A percentile compares a stretch with the other conserved stretches of the same genome.
phyloP scores from a whole-genome alignment of 2,797 vertebrate species.

The Acipenser oxyrinchus region DNA sequence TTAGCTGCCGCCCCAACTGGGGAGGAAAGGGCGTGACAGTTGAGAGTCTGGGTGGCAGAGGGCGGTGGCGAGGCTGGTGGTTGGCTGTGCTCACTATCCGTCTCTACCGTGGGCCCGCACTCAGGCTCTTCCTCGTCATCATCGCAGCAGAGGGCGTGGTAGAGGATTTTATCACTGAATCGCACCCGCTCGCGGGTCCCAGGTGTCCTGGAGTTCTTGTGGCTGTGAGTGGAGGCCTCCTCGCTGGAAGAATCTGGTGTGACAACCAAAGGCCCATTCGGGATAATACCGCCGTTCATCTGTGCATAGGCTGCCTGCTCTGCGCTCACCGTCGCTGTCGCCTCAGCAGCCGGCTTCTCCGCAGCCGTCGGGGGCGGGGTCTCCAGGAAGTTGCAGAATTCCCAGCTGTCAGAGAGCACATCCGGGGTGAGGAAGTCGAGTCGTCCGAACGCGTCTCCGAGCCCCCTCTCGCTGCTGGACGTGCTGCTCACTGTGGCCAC shows the following conservation, averaged over 20 bases:
- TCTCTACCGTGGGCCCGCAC: slow-evolving; percentile 54
- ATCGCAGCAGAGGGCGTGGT: slow-evolving; percentile 89
- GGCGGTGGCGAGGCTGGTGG: slow-evolving; percentile 46
- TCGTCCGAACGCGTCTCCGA: slow-evolving; percentile 74
- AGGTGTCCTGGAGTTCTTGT: slow-evolving; percentile 68
- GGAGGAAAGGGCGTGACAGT: slow-evolving; percentile 58
- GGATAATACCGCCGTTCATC: slow-evolving; percentile 84
- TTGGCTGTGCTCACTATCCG: slow-evolving; percentile 44
- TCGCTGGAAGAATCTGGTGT: slow-evolving; percentile 91
- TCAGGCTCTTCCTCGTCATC: slow-evolving; percentile 68
- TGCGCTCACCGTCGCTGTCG: slow-evolving; percentile 32
- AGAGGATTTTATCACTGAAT: slow-evolving; percentile 94
- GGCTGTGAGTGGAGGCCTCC: slow-evolving; percentile 71
- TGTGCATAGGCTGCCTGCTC: slow-evolving; percentile 72
- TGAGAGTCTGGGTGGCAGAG: slow-evolving; percentile 57
- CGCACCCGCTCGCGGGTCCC: slow-evolving; percentile 88
- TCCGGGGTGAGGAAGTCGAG: slow-evolving; percentile 81
- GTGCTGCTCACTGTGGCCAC: slow-evolving; percentile 91
- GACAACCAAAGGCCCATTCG: slow-evolving; percentile 81
- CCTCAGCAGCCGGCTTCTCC: slow-evolving; percentile 32
- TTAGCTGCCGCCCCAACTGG: slow-evolving; percentile 47
- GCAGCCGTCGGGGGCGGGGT: slow-evolving; percentile 50
- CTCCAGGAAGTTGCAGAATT: slow-evolving; percentile 90
- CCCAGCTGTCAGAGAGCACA: slow-evolving; percentile 90
- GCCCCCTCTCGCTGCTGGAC: slow-evolving; percentile 85